Base-by-base conservation (phyloP, 2,113 vertebrate genomes). In the human region DNA sequence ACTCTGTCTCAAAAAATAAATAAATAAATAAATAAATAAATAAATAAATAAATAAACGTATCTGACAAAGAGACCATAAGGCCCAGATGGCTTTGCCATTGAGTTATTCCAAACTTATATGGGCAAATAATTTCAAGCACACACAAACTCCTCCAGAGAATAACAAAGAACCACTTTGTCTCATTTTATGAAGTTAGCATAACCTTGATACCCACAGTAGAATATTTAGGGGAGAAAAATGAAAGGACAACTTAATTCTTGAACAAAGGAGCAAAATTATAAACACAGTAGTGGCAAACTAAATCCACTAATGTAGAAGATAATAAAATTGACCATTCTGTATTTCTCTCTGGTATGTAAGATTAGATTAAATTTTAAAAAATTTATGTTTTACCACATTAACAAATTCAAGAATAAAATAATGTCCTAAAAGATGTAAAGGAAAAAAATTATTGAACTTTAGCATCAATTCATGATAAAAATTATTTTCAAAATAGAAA, bases 371-470 rank as follows among this genome's bases (percentile, higher is more conserved):
- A 82, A 66, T 92, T 86, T 64, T 86, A 1, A 55, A 50, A 79
- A 43, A 73, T 55, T 72, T 70, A 20, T 75, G 1, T 85, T 59
- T 89, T 6, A 85, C 3, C 20, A 81, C 12, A 22, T 59, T 48
- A 73, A 84, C 13, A 93, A 80, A 79, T 88, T 93, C 61, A 88
- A 90, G 66, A 13, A 68, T 23, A 80, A 93, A 82, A 80, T 59
- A 82, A 75, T 48, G 32, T 45, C 35, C 68, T 55, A 57, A 89
- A 59, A 66, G 13, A 78, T 57, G 25, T 73, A 90, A 64, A 30
- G 80, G n/a, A 72, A 93, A 86, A 30, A 86, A 35, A 8, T 13
- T 22, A 4, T 23, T 50, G 91, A 79, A 81, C 11, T 45, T 82
- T 32, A 80, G 45, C 35, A 50, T 20, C 43, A 89, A 64, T 13